Base-by-base conservation (phyloP, 1,140 invertebrate species). In the Apolygus lucorum region DNA sequence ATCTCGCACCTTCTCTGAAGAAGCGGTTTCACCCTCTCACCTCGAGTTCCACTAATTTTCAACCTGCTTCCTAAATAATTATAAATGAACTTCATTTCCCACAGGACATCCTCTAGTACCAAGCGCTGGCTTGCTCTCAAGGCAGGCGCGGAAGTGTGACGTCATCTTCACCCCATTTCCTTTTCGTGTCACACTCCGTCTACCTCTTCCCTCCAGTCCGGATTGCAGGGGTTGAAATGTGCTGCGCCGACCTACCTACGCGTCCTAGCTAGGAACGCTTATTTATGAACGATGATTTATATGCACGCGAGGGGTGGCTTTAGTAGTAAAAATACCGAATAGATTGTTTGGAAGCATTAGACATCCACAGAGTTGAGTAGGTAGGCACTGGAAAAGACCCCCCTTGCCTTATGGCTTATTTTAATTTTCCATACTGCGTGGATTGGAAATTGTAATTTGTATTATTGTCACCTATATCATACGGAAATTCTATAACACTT, bases 81-180 rank as follows among this genome's bases (percentile, higher is more conserved):
- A 59, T 59, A 59, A 59, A 59, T 59, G 54, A 59, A 59, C 8
- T 59, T 59, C 54, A 59, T 59, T 59, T 59, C 54, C 54, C 54
- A 24, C 54, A 59, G 54, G 54, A 59, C 54, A 59, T 59, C 54
- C 54, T 22, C 22, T 59, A 59, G 54, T 59, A 59, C 54, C 54
- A 59, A 59, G 54, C 54, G 22, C 54, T 4, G 22, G 22, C 13
- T 59, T 13, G 4, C 54, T 13, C 54, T 17, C 54, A 4, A 4
- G 13, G 8, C 54, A 8, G 22, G 22, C 11, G 54, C 54, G 54
- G 54, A 59, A 59, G 54, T 24, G 13, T 59, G 54, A 59, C 54
- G 54, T 59, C 54, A 59, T 59, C 54, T 42, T 59, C 54, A 59
- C 54, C 54, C 54, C 54, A 59, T 59, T 59, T 59, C 54, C 54